Evolutionary conservation across 1,140 invertebrate genomes (phyloP).

Genomic region (Trichonephila inaurata): DNA sequence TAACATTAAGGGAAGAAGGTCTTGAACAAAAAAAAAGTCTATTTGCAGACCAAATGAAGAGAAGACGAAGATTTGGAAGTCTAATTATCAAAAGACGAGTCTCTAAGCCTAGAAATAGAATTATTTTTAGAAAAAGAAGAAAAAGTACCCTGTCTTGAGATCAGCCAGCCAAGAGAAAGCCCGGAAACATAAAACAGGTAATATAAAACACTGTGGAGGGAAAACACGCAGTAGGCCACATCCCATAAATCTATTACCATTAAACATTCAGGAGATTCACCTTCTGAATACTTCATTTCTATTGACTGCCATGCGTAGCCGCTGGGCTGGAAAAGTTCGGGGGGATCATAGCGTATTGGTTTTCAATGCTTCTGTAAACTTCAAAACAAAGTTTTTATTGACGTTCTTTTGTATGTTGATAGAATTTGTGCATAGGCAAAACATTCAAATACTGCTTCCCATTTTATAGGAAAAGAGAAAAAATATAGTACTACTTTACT

Average conservation of each 20-base stretch:
- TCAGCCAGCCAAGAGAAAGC: not conserved
- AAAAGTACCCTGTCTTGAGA: not conserved
- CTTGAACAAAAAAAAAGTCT: no score
- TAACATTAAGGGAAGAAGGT: no score
- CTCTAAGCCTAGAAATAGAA: not conserved
- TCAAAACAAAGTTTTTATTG: constrained; percentile 35
- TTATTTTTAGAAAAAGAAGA: constrained; percentile 2
- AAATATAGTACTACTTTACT: not conserved
- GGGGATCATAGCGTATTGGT: not conserved
- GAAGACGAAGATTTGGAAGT: not conserved
- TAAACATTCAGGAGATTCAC: constrained; percentile 22
- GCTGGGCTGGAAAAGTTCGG: not conserved
- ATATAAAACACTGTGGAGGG: not conserved
- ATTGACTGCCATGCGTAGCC: not conserved
- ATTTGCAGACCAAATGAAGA: not conserved
- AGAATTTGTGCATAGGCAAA: not conserved
- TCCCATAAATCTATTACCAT: constrained; percentile 31
- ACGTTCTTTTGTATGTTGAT: not conserved
- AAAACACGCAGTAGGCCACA: not conserved
- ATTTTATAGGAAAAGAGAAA: no score
- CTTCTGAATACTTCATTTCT: constrained; percentile 34
- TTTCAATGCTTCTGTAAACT: constrained; percentile 9
- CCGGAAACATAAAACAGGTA: constrained; percentile 29
- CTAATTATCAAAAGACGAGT: not conserved
- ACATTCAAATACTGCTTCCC: not conserved